Percentiles rank a stretch among this genome's conserved stretches.
Evolutionary conservation across 1,140 invertebrate species (phyloP).

Genomic region (Drosophila albomicans): DNA sequence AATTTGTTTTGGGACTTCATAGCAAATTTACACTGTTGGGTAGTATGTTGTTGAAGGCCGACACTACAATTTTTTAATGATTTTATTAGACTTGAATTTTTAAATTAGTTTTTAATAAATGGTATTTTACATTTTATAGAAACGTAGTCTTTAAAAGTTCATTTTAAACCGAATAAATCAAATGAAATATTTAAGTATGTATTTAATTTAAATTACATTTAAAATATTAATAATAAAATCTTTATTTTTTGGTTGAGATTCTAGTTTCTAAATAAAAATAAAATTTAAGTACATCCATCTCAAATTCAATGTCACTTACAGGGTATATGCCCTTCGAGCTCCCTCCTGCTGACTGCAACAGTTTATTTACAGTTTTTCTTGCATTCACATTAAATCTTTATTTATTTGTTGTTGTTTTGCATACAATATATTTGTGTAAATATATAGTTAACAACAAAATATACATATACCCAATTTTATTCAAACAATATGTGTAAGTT

Average conservation of each 20-base stretch:
- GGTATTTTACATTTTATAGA: no score
- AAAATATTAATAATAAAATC: no score
- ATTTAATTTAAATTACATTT: no score
- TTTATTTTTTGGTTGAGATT: no score
- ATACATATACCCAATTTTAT: conserved; percentile 1
- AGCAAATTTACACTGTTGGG: background rate
- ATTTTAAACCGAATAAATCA: no score
- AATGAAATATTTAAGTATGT: no score
- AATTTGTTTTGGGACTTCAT: conserved; percentile 29
- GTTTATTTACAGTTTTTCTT: conserved; percentile 33
- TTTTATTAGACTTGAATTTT: no score
- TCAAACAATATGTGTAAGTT: conserved; percentile 9
- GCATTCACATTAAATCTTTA: conserved; percentile 60
- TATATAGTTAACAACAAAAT: conserved; percentile 40
- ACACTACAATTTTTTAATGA: background rate
- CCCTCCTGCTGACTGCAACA: background rate
- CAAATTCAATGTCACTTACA: background rate
- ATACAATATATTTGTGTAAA: background rate
- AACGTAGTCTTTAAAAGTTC: no score
- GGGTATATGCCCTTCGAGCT: background rate
- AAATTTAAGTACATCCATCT: no score
- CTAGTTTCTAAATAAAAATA: no score
- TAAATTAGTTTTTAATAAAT: no score
- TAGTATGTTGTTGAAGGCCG: background rate
- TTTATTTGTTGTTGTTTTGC: conserved; percentile 46